Evolutionary conservation across 2,797 vertebrate genomes (phyloP).

Genomic region (Characodon lateralis): DNA sequence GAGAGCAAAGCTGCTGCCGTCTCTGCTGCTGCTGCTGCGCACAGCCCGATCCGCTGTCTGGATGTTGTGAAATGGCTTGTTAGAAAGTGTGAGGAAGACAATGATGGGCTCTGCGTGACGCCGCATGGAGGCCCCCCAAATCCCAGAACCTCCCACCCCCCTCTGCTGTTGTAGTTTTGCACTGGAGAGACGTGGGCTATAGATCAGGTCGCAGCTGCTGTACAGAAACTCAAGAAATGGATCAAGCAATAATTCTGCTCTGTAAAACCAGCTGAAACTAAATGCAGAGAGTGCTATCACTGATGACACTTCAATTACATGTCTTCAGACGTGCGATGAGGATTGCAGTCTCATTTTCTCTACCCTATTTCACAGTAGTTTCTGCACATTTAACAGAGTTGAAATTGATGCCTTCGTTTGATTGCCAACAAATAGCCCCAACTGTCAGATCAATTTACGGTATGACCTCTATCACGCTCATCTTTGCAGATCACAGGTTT

Average conservation of each 20-base stretch:
- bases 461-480: slow-evolving; percentile 27
- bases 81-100: slow-evolving; percentile 83
- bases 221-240: slow-evolving; percentile 7
- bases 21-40: slow-evolving; percentile 32
- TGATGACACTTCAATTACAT: slow-evolving; percentile 8
- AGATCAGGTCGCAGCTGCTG: slow-evolving; percentile 19
- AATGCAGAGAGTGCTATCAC: neutral
- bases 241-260: neutral
- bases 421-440: slow-evolving; percentile 10
- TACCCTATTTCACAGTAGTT: neutral
- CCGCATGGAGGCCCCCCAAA: slow-evolving; percentile 60
- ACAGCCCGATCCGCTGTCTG: slow-evolving; percentile 67
- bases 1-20: slow-evolving; percentile 50
- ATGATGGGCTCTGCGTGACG: slow-evolving; percentile 80
- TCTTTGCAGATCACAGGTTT: slow-evolving; percentile 51
- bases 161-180: slow-evolving; percentile 16
- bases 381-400: neutral
- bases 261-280: slow-evolving; percentile 11
- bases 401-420: slow-evolving; percentile 8
- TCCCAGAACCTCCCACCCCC: slow-evolving; percentile 40
- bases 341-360: neutral
- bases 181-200: neutral
- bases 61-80: slow-evolving; percentile 77
- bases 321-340: neutral
- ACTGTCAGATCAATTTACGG: slow-evolving; percentile 9